These are phyloP conservation scores for Trichopria drosophilae DNA, from an alignment of 2,888 invertebrate species.

Conservation along the genomic window DNA sequence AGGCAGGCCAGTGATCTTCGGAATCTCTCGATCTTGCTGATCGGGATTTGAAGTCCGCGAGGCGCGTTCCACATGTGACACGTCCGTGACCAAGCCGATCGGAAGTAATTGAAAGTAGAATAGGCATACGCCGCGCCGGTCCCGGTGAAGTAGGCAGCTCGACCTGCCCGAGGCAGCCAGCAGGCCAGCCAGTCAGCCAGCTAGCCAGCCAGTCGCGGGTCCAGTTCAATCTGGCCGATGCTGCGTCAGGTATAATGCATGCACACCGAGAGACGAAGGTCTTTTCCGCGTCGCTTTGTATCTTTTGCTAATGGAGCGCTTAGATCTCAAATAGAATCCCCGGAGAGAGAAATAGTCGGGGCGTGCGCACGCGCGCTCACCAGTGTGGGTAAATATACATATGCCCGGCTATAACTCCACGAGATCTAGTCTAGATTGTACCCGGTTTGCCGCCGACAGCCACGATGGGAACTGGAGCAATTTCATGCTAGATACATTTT, in stretches of 20 bases:
- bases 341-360: too few species aligned
- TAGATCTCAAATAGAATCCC: conserved; percentile 10
- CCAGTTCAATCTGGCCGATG: too few species aligned
- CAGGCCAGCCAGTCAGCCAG: background rate
- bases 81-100: conserved; percentile 36
- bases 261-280: too few species aligned
- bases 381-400: too few species aligned
- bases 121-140: conserved; percentile 28
- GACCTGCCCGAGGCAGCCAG: too few species aligned
- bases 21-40: conserved; percentile 17
- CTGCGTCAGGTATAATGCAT: too few species aligned
- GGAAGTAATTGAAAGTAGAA: conserved; percentile 40
- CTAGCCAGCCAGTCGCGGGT: too few species aligned
- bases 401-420: conserved; percentile 26
- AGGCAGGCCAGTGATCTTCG: too few species aligned
- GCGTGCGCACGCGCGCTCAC: too few species aligned
- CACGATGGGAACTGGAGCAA: conserved; percentile 49
- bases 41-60: conserved; percentile 26
- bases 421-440: conserved; percentile 38
- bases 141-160: conserved; percentile 30
- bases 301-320: conserved; percentile 21
- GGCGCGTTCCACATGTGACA: conserved; percentile 37
- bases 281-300: conserved; percentile 30
- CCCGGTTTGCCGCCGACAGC: conserved; percentile 30
- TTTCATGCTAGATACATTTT: conserved; percentile 50